phyloP scores from a whole-genome alignment of 2,113 vertebrate species.

The Odocoileus hemionus region DNA sequence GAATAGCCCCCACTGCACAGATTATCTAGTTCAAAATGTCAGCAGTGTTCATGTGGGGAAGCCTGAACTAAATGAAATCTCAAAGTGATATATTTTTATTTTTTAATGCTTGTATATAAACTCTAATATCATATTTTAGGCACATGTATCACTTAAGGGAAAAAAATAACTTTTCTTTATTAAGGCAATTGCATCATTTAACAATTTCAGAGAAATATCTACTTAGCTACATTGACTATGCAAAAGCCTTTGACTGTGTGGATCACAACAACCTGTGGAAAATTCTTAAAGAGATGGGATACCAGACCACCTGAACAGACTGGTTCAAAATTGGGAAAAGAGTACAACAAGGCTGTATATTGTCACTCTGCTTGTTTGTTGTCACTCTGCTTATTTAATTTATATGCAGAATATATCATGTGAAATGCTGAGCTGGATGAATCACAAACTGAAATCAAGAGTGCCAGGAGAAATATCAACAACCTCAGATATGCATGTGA shows the following conservation, averaged over 20 bases:
- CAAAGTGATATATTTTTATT: background rate
- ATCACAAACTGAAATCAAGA: background rate
- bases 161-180: background rate
- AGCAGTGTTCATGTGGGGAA: background rate
- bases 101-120: background rate
- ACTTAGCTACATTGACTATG: background rate
- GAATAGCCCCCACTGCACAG: background rate
- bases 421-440: background rate
- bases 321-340: background rate
- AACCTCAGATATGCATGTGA: background rate
- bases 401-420: background rate
- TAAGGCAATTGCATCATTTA: too few species aligned
- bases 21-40: rapidly evolving
- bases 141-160: too few species aligned
- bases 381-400: background rate
- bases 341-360: background rate
- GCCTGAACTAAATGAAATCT: background rate
- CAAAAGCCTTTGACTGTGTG: background rate
- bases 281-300: background rate
- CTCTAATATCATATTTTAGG: background rate
- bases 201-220: background rate
- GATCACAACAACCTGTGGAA: background rate
- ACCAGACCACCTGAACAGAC: background rate
- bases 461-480: background rate
- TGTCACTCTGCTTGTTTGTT: background rate